Conservation (phyloP, 2,113 vertebrate species). For the Nerophis ophidion region DNA sequence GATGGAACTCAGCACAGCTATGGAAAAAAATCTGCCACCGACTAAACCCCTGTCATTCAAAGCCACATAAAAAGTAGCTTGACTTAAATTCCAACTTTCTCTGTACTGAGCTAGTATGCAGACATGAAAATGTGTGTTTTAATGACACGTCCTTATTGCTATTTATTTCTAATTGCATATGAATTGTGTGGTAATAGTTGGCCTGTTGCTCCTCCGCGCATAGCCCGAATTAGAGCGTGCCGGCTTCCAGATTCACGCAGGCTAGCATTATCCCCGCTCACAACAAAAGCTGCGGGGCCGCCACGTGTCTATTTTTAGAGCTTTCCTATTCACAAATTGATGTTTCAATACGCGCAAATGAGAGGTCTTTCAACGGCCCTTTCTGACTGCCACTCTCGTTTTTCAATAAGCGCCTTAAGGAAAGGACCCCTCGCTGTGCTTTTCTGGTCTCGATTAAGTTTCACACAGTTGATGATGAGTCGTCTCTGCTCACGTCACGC, state of each 20-base stretch:
- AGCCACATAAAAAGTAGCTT: too few species aligned
- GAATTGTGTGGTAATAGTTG: conserved; percentile 23
- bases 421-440: too few species aligned
- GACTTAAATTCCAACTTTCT: too few species aligned
- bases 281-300: conserved; percentile 52
- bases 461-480: too few species aligned
- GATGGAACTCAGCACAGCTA: background rate
- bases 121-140: background rate
- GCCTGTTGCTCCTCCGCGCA: conserved; percentile 26
- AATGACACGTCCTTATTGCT: conserved; percentile 1
- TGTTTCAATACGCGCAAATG: conserved; percentile 61
- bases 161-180: conserved; percentile 36
- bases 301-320: conserved; percentile 48
- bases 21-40: too few species aligned
- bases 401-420: conserved; percentile 5
- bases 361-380: conserved; percentile 49
- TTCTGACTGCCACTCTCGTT: conserved; percentile 34
- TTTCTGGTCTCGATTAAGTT: too few species aligned
- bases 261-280: conserved; percentile 48
- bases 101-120: background rate
- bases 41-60: too few species aligned
- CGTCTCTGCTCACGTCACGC: too few species aligned
- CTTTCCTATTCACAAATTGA: conserved; percentile 51
- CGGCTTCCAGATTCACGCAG: conserved; percentile 32
- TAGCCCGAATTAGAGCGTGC: conserved; percentile 46